Evolutionary conservation across 2,888 invertebrate species (phyloP).

Genomic region (Plebejus argus): DNA sequence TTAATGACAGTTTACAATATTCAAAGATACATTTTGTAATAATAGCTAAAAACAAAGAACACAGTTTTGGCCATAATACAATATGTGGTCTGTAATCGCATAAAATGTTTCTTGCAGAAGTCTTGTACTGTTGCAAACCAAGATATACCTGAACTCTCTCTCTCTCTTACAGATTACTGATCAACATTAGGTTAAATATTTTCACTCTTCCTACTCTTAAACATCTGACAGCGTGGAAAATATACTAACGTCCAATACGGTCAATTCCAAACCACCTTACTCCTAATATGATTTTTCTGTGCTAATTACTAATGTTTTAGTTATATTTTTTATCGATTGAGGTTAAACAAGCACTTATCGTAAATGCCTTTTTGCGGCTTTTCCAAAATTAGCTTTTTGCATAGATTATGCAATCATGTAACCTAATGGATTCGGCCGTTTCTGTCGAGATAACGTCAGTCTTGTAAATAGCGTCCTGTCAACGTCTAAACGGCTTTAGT

Average conservation of each 20-base stretch:
- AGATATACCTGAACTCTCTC: no score
- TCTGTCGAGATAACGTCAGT: constrained; percentile 69
- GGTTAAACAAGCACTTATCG: constrained; percentile 22
- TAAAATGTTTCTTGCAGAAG: no score
- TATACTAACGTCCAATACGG: neutral
- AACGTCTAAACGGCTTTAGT: constrained; percentile 59
- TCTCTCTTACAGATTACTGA: no score
- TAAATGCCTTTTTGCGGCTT: constrained; percentile 27
- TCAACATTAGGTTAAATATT: neutral
- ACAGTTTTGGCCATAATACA: no score
- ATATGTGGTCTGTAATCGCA: no score
- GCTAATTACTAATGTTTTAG: constrained; percentile 3
- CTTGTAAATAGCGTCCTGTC: constrained; percentile 68
- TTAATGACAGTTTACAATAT: neutral
- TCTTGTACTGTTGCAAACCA: no score
- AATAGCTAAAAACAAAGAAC: no score
- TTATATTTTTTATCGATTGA: constrained; percentile 8
- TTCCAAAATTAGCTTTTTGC: constrained; percentile 19
- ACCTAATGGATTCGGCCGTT: constrained; percentile 67
- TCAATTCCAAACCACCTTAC: neutral
- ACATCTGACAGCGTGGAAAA: neutral
- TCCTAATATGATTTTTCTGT: neutral
- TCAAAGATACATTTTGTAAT: neutral
- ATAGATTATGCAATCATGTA: constrained; percentile 44
- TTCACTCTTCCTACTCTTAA: neutral